Evolutionary conservation across 2,888 invertebrate species (phyloP).

Genomic region (Synanthedon myopaeformis): DNA sequence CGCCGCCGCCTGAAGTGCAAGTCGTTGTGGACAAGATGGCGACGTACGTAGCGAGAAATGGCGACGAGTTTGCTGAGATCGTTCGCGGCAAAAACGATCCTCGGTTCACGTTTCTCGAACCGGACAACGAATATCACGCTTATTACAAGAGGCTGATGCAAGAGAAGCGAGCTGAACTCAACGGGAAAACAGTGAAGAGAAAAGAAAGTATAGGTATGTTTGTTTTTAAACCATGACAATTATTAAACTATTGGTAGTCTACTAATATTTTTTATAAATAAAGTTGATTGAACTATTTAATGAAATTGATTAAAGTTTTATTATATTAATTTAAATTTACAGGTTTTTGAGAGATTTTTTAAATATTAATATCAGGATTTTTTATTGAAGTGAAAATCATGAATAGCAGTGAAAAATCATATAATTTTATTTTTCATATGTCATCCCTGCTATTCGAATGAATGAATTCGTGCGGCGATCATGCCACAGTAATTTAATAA

Average conservation of each 20-base stretch:
- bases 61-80: constrained; percentile 91
- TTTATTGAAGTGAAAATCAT: background rate
- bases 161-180: constrained; percentile 32
- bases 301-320: too few relatives aligned
- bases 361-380: background rate
- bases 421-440: too few relatives aligned
- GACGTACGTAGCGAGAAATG: constrained; percentile 95
- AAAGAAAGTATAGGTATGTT: constrained; percentile 5
- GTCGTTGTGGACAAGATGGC: constrained; percentile 97
- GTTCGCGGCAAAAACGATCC: constrained; percentile 86
- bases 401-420: too few relatives aligned
- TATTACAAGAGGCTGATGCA: constrained; percentile 77
- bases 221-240: too few relatives aligned
- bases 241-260: too few relatives aligned
- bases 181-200: constrained; percentile 22
- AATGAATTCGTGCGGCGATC: too few relatives aligned
- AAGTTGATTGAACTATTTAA: too few relatives aligned
- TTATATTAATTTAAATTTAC: too few relatives aligned
- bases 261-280: too few relatives aligned
- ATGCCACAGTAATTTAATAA: too few relatives aligned
- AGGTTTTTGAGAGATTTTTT: background rate
- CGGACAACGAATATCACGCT: constrained; percentile 80
- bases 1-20: constrained; percentile 85
- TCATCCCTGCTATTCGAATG: too few relatives aligned
- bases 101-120: constrained; percentile 87